Evolutionary conservation across 1,140 invertebrate species (phyloP), one percentile per base, ranked within the genome.

Genomic region (Heliothis subflexa): DNA sequence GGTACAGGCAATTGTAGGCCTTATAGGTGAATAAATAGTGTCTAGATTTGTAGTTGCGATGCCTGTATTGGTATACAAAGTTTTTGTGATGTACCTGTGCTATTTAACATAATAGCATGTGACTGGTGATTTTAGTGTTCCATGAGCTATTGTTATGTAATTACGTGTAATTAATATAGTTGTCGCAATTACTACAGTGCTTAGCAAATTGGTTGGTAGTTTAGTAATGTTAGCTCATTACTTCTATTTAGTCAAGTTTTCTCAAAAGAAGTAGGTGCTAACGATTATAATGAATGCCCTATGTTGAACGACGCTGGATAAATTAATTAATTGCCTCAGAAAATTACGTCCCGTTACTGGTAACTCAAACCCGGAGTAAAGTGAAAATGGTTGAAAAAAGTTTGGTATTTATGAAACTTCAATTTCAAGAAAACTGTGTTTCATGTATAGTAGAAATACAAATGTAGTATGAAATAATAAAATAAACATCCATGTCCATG

Each of bases 71-170:
- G 52, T 73, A 10, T 55, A 16, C 12, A 40, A 55, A 71, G 68
- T 21, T 50, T 13, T 50, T 75, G 57, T 75, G 45, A 59, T 73
- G 45, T 33, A 70, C 25, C 9, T 55, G 7, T 40, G 47, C 73
- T 52, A 75, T 75, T 75, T 75, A 75, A 33, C 45, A 75, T 75
- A 75, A 75, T 75, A 64, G n/a, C 49, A 64, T 33, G 59, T 33
- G 47, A 75, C 59, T 75, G 47, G 55, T 62, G 45, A 75, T 64
- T 62, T 75, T 52, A 64, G 40, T 61, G 55, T 49, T 74, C 54
- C 18, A 40, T 59, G 54, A 74, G 16, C 40, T 59, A 74, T 74
- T 74, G 71, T 74, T 40, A 59, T 74, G 55, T 49, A 74, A 61
- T 61, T 74, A 72, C 57, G 71, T 47, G 54, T 52, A 73, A 73